phyloP scores from a whole-genome alignment of 2,113 vertebrate species.

The Zootoca vivipara region DNA sequence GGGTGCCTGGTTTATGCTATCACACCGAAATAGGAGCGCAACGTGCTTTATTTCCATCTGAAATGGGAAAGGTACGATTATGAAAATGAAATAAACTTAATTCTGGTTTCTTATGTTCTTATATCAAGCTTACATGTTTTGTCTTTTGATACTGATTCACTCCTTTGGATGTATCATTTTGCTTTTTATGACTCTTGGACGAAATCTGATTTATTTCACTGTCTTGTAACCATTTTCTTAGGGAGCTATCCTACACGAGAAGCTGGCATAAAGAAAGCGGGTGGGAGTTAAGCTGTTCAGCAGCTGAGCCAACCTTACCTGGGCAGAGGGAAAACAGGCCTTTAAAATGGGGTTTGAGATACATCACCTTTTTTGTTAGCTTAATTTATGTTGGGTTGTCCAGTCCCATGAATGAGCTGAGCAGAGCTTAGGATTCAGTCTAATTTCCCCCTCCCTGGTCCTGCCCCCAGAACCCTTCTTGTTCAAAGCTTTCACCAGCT shows the following conservation, averaged over 20 bases:
- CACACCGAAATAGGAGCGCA: not conserved
- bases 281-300: too few relatives aligned
- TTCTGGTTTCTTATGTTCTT: constrained; percentile 32
- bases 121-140: constrained; percentile 1
- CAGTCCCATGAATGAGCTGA: too few relatives aligned
- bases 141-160: constrained; percentile 18
- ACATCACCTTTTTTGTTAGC: too few relatives aligned
- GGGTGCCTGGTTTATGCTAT: not conserved
- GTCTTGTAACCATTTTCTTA: constrained; percentile 39
- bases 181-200: constrained; percentile 10
- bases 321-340: too few relatives aligned
- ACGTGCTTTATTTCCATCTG: not conserved
- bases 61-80: constrained; percentile 33
- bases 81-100: constrained; percentile 15
- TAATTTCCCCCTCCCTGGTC: too few relatives aligned
- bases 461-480: too few relatives aligned
- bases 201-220: constrained; percentile 49
- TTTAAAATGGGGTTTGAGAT: too few relatives aligned
- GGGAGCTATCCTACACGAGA: not conserved
- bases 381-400: too few relatives aligned
- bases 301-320: too few relatives aligned
- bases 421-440: too few relatives aligned
- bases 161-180: not conserved
- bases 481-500: too few relatives aligned
- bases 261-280: too few relatives aligned